These are phyloP conservation scores for Actias luna DNA, from an alignment of 2,888 invertebrate genomes.

Conservation along the genomic window DNA sequence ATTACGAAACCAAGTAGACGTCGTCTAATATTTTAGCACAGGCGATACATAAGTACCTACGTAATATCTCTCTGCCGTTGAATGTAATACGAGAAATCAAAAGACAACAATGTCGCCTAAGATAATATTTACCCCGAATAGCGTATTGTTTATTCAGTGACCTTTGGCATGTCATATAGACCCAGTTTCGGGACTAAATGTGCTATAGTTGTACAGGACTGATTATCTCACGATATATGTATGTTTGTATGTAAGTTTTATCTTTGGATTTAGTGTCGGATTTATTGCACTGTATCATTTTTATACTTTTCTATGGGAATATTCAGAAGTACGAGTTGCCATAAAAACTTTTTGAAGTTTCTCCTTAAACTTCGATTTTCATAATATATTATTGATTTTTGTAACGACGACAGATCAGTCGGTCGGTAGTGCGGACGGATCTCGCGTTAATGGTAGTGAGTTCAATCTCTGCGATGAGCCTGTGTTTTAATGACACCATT, in stretches of 20 bases:
- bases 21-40: neutral
- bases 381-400: no score
- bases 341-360: no score
- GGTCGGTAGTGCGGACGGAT: no score
- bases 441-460: no score
- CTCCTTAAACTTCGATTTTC: no score
- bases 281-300: neutral
- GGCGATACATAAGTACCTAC: neutral
- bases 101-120: constrained; percentile 1
- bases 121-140: constrained; percentile 1
- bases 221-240: constrained; percentile 22
- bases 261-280: neutral
- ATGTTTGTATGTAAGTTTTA: constrained; percentile 22
- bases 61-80: neutral
- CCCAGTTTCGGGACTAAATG: neutral
- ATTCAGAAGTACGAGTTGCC: no score
- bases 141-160: constrained; percentile 10
- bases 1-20: neutral
- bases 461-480: no score
- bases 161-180: constrained; percentile 1
- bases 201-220: constrained; percentile 20
- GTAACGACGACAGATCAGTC: no score
- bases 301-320: no score
- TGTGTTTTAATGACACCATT: no score
- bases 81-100: constrained; percentile 7